These are phyloP conservation scores for Fissipunctia ypsillon DNA, from an alignment of 2,888 invertebrate genomes.

Conservation along the genomic window DNA sequence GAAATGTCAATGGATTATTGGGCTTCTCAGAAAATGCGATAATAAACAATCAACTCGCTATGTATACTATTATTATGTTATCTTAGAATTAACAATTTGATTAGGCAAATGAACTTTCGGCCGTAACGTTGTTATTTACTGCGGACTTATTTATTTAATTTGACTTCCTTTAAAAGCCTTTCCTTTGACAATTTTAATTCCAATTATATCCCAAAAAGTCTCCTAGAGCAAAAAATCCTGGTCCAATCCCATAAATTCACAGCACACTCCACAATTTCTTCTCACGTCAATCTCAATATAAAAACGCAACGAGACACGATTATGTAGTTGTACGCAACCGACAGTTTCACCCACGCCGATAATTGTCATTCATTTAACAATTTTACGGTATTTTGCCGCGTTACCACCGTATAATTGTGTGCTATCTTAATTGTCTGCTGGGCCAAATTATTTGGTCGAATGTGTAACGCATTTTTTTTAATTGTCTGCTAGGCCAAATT, in stretches of 20 bases:
- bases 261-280: constrained; percentile 69
- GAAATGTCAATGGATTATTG: neutral
- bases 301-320: constrained; percentile 82
- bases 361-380: constrained; percentile 87
- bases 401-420: constrained; percentile 64
- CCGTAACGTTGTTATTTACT: neutral
- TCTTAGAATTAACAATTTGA: neutral
- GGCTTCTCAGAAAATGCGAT: constrained; percentile 13
- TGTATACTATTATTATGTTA: neutral
- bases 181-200: neutral
- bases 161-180: neutral
- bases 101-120: neutral
- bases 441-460: constrained; percentile 46
- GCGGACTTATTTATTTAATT: neutral
- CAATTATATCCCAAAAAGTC: neutral
- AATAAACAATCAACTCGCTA: neutral
- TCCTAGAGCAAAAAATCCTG: neutral
- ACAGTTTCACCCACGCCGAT: constrained; percentile 76
- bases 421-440: constrained; percentile 61
- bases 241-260: constrained; percentile 56
- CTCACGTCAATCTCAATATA: constrained; percentile 88
- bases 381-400: constrained; percentile 78
- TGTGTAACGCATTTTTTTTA: constrained; percentile 50
- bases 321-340: constrained; percentile 79
- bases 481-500: constrained; percentile 44